Evolutionary conservation across 37 sponge, comb jelly and placozoan species (phyloP).

Genomic region (Mnemiopsis leidyi): DNA sequence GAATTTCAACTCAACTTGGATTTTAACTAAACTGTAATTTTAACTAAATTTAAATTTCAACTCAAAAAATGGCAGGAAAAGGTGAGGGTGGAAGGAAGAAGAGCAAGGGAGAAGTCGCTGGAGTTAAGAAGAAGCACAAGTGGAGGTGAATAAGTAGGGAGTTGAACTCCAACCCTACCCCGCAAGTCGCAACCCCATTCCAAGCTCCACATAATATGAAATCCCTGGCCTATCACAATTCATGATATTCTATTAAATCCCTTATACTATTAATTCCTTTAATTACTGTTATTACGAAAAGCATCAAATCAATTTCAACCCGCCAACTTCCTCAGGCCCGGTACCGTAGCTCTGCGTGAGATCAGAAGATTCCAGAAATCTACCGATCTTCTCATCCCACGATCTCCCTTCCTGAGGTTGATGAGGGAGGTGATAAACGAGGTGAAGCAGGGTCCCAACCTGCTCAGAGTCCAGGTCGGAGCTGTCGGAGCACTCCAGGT

Average conservation of each 20-base stretch:
- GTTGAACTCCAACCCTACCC: too few species aligned
- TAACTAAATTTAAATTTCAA: too few species aligned
- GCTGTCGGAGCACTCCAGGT: constrained; percentile 59
- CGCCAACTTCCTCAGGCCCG: constrained; percentile 41
- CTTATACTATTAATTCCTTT: background rate
- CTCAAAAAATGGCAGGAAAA: background rate
- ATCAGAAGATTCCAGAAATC: constrained; percentile 41
- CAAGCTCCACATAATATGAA: too few species aligned
- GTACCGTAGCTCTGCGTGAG: constrained; percentile 62
- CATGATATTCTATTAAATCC: background rate
- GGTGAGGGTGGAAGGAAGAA: background rate
- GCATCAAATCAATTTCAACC: too few species aligned
- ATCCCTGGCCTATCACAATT: too few species aligned
- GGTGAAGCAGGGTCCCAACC: background rate
- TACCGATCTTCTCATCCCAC: constrained; percentile 36
- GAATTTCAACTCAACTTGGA: too few species aligned
- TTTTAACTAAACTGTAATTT: too few species aligned
- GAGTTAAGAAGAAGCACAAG: constrained; percentile 55
- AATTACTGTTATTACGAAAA: background rate
- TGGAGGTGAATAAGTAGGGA: constrained; percentile 59
- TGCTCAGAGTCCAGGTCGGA: constrained; percentile 7
- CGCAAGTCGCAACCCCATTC: too few species aligned
- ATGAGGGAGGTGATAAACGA: background rate
- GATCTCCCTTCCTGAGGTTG: constrained; percentile 33
- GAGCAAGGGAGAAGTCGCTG: constrained; percentile 15